Base-by-base conservation (phyloP, 2,797 vertebrate genomes). In the Cheirogaleus major region DNA sequence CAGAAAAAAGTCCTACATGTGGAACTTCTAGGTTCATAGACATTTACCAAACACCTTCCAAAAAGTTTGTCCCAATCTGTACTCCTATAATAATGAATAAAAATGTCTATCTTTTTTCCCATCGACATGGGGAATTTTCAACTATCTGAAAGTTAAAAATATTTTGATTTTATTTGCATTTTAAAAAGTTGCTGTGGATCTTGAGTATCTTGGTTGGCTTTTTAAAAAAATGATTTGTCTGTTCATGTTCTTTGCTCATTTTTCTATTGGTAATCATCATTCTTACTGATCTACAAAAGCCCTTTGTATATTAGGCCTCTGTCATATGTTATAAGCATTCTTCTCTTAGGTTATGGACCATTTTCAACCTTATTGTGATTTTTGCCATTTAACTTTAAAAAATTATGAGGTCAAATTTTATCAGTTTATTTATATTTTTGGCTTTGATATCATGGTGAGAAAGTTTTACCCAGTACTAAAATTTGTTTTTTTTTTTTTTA, bases 141-240 rank as follows among this genome's bases (percentile, higher is more conserved):
- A 63, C 57, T 90, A 55, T 57, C 41, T 76, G 18, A 85, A 91
- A 85, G 14, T 43, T 89, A 85, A 92, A 96, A 93, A 84, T 72
- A 87, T 41, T 18, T 75, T 91, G 25, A 23, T 63, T 92, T 97
- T 65, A 73, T 55, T 84, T 93, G 43, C n/a, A 76, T 81, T 84
- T 59, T 2, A 27, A 88, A 89, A 63, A 87, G 50, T 41, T 93
- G n/a, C 30, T 91, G 11, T 69, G 59, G 59, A 76, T 70, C 59
- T 0, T 63, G 15, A 82, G 12, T 82, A 78, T 30, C 15, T 72
- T 82, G 67, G 25, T 59, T 82, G 45, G 18, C 35, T 78, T 87
- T 79, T 79, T 84, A 25, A 79, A 61, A 86, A 89, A 72, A 43
- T 6, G 11, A 41, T 45, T 85, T 85, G 52, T 25, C 7, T 23